Evolutionary conservation across 1,140 invertebrate genomes (phyloP), one percentile per base, ranked within the genome.

Genomic region (Saccostrea glomerata): DNA sequence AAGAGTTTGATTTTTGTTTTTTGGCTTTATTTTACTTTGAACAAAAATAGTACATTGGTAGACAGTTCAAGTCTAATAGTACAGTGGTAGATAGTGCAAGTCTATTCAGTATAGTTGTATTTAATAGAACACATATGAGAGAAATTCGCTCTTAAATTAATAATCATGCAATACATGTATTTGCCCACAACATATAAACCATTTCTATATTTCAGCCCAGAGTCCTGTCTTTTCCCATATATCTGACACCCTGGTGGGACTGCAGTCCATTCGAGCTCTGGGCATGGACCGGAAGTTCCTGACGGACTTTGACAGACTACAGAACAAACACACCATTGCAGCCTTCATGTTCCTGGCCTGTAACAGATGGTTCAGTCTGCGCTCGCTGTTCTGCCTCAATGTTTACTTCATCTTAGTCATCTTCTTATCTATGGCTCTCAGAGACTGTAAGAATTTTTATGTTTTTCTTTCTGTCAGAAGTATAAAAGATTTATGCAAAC

Each of bases 231-330:
- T 97, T 91, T 97, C 97, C 17, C 98, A 99, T 93, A 95, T 99
- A 86, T 98, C 97, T 92, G 97, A 98, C 36, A 97, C 98, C 0
- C 95, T 99, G 0, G 97, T 97, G 94, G 98, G 98, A 5, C 95
- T 99, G 58, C 96, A 97, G 0, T 98, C 98, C 0, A 98, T 99
- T 86, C 96, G 98, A 86, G 97, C 98, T 0, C 98, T 97, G 90
- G 96, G 96, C 55, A 94, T 96, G 9, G 95, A 98, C 94, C 95
- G 97, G n/a, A 87, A 87, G 60, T 92, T 94, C 36, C 82, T 89
- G 25, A 88, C 97, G 84, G 96, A 98, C 4, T 97, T 97, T 88
- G 94, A 96, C 40, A 97, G 96, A 30, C 94, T 93, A 73, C 96
- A 97, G 96, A 58, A 96, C 97, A 6, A 96, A 96, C 1, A 93